Evolutionary conservation across 2,888 invertebrate genomes (phyloP).

Genomic region (Acronicta aceris): DNA sequence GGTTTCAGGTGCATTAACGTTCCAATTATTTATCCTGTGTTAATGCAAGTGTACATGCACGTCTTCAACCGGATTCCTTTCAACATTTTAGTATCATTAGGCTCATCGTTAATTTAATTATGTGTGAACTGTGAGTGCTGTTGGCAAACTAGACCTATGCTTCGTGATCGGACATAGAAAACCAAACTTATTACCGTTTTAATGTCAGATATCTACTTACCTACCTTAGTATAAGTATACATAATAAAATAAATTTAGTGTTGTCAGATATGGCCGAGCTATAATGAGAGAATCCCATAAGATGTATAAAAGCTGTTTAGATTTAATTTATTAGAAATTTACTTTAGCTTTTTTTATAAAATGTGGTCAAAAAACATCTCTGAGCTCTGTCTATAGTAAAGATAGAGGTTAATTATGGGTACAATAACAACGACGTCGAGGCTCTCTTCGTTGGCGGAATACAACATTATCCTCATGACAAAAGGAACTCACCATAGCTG

Average conservation of each 20-base stretch:
- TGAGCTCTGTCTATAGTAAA: no score
- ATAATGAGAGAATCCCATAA: no score
- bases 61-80: slow-evolving; percentile 40
- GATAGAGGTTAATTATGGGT: no score
- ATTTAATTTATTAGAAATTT: no score
- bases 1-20: slow-evolving; percentile 74
- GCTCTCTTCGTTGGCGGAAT: no score
- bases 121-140: slow-evolving; percentile 2
- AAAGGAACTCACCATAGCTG: slow-evolving; percentile 91
- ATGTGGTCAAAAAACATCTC: no score
- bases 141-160: slow-evolving; percentile 27
- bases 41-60: slow-evolving; percentile 49
- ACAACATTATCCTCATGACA: no score
- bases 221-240: background rate
- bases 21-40: slow-evolving; percentile 71
- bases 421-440: no score
- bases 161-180: background rate
- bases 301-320: no score
- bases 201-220: slow-evolving; percentile 1
- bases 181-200: background rate
- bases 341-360: no score
- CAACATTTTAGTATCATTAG: slow-evolving; percentile 34
- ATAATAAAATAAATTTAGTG: background rate
- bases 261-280: no score
- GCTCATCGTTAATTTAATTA: slow-evolving; percentile 39